Evolutionary conservation across 2,113 vertebrate species (phyloP).

Genomic region (Oostethus manadensis): DNA sequence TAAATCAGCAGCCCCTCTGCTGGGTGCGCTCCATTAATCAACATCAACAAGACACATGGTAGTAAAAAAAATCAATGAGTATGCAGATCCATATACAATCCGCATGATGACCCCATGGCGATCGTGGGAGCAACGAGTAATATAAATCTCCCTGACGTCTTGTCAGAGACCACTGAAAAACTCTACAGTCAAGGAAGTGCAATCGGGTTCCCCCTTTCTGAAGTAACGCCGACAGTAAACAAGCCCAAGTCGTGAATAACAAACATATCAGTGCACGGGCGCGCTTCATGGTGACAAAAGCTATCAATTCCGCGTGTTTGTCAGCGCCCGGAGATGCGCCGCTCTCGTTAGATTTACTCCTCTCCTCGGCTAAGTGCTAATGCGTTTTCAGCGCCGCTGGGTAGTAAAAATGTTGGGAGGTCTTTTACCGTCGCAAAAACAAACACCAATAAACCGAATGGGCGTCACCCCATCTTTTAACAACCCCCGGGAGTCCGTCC

Average conservation of each 20-base stretch:
- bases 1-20: neutral
- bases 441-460: slow-evolving; percentile 51
- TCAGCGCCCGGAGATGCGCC: slow-evolving; percentile 43
- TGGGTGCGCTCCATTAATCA: too few relatives aligned
- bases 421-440: slow-evolving; percentile 51
- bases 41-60: too few relatives aligned
- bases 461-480: slow-evolving; percentile 10
- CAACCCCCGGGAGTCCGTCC: slow-evolving; percentile 25
- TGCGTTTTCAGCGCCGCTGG: slow-evolving; percentile 68
- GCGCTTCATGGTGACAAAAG: slow-evolving; percentile 46
- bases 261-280: slow-evolving; percentile 64
- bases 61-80: too few relatives aligned
- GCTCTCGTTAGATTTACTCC: slow-evolving; percentile 51
- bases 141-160: slow-evolving; percentile 60
- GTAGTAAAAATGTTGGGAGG: slow-evolving; percentile 61
- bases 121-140: slow-evolving; percentile 52
- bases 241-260: slow-evolving; percentile 59
- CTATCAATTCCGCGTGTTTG: slow-evolving; percentile 52
- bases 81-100: neutral
- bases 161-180: slow-evolving; percentile 51
- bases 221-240: slow-evolving; percentile 62
- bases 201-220: slow-evolving; percentile 60
- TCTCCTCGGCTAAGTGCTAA: slow-evolving; percentile 62
- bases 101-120: slow-evolving; percentile 38
- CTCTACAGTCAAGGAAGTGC: slow-evolving; percentile 63